Evolutionary conservation across 2,888 invertebrate species (phyloP).

Genomic region (Acronicta alni): DNA sequence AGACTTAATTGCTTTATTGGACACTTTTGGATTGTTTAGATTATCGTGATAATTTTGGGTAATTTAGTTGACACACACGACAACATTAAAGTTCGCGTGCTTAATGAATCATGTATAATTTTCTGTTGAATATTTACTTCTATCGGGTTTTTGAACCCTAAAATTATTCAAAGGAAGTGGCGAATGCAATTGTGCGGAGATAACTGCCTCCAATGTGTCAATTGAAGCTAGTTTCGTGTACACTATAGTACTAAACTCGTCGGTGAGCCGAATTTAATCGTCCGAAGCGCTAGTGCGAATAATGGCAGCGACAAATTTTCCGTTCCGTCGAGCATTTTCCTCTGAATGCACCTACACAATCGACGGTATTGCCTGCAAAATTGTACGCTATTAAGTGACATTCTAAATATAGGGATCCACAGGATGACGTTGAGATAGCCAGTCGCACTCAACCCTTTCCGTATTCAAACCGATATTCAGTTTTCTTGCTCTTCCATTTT

Average conservation of each 20-base stretch:
- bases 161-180: slow-evolving; percentile 39
- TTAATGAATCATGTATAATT: too few species aligned
- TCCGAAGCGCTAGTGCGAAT: slow-evolving; percentile 83
- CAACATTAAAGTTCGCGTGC: too few species aligned
- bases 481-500: slow-evolving; percentile 41
- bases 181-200: slow-evolving; percentile 35
- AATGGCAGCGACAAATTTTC: slow-evolving; percentile 87
- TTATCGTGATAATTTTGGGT: slow-evolving; percentile 43
- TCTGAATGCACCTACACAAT: slow-evolving; percentile 87
- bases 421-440: slow-evolving; percentile 76
- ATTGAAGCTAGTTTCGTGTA: slow-evolving; percentile 61
- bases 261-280: slow-evolving; percentile 84
- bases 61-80: neutral
- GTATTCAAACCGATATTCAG: slow-evolving; percentile 60
- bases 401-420: slow-evolving; percentile 85
- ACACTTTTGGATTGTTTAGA: slow-evolving; percentile 50
- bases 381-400: slow-evolving; percentile 87
- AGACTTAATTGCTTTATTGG: slow-evolving; percentile 72
- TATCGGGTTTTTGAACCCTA: slow-evolving; percentile 8
- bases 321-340: slow-evolving; percentile 86
- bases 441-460: slow-evolving; percentile 75
- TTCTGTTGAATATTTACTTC: neutral
- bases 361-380: slow-evolving; percentile 84
- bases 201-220: slow-evolving; percentile 49
- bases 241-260: slow-evolving; percentile 67